A percentile compares a stretch with the other conserved stretches of the same genome.
Conservation (phyloP, 92 coral and sea anemone species). For the Plumapathes pennacea region DNA sequence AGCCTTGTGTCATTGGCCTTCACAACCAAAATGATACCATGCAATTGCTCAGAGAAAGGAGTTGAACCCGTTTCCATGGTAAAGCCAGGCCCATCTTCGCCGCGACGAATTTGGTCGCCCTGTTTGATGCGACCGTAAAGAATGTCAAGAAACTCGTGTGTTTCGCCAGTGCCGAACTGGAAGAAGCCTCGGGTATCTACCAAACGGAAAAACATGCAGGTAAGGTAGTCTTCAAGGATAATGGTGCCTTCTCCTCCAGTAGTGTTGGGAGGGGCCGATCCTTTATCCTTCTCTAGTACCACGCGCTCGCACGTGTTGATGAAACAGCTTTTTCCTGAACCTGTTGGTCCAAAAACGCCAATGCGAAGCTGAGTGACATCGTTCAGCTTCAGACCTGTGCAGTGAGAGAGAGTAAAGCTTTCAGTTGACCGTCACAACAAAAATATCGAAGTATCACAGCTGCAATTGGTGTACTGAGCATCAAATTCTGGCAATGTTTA, state of each 20-base stretch:
- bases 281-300: constrained; percentile 38
- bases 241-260: constrained; percentile 55
- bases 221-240: constrained; percentile 46
- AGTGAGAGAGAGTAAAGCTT: no score
- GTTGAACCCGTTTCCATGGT: not conserved
- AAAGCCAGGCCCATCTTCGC: not conserved
- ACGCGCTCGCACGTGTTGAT: constrained; percentile 57
- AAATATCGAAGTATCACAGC: no score
- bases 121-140: constrained; percentile 31
- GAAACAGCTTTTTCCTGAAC: constrained; percentile 68
- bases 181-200: constrained; percentile 65
- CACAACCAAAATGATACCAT: constrained; percentile 50
- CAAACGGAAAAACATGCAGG: constrained; percentile 50
- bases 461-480: no score
- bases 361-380: constrained; percentile 48
- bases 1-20: constrained; percentile 55
- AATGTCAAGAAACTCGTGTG: constrained; percentile 43
- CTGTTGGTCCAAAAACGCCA: constrained; percentile 68
- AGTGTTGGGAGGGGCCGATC: constrained; percentile 25
- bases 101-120: constrained; percentile 35
- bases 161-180: constrained; percentile 32
- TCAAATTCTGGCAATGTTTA: no score
- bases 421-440: no score
- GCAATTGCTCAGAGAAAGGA: constrained; percentile 41
- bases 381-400: constrained; percentile 20